Conservation (phyloP, 2,797 vertebrate genomes). For the Malacoctenus gilli region DNA sequence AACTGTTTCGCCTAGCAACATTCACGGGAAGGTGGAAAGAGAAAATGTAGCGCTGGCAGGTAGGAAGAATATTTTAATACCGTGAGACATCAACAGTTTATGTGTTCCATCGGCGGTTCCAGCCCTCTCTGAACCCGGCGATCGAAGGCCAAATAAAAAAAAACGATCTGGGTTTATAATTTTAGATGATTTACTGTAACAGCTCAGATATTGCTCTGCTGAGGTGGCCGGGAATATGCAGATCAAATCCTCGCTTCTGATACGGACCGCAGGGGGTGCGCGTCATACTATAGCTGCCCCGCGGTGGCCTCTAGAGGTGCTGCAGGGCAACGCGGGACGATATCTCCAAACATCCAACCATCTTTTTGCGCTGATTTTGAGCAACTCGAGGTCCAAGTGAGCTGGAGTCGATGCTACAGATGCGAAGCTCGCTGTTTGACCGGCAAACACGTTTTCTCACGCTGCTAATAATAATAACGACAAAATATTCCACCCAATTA, state of each 20-base stretch:
- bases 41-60: conserved; percentile 76
- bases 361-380: no score
- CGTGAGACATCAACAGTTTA: conserved; percentile 76
- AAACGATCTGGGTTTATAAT: conserved; percentile 68
- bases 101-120: conserved; percentile 74
- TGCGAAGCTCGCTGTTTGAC: no score
- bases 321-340: not conserved
- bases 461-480: no score
- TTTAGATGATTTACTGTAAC: conserved; percentile 52
- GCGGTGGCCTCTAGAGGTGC: conserved; percentile 6
- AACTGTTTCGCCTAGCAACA: conserved; percentile 79
- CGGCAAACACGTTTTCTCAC: no score
- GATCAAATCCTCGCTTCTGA: conserved; percentile 24
- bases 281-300: not conserved
- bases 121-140: conserved; percentile 60
- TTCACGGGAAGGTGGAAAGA: conserved; percentile 70
- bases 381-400: no score
- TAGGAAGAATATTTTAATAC: conserved; percentile 73
- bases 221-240: conserved; percentile 22
- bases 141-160: conserved; percentile 61
- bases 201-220: conserved; percentile 33
- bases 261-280: not conserved
- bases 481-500: no score
- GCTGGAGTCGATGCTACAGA: no score
- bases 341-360: no score